Percentiles rank a stretch among this genome's conserved stretches.
Conservation (phyloP, 2,113 vertebrate species). For the Corythornis madagascariensis region DNA sequence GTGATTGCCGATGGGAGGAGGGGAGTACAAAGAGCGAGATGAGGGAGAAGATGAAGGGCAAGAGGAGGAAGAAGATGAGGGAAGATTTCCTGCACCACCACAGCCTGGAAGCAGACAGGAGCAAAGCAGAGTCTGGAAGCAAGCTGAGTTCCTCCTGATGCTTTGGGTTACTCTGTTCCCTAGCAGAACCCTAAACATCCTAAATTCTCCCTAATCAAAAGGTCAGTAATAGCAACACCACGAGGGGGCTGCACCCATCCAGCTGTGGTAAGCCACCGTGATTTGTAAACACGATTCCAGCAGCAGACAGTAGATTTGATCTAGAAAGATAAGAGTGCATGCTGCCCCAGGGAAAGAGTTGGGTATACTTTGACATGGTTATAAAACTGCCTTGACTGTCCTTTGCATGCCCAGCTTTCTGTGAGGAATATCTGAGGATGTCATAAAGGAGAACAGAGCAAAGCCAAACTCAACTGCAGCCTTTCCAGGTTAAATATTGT, state of each 20-base stretch:
- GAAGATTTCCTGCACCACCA: neutral
- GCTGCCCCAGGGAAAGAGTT: neutral
- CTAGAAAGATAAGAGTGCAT: neutral
- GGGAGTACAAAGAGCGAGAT: neutral
- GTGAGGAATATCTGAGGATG: slow-evolving; percentile 1
- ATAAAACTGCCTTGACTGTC: slow-evolving; percentile 18
- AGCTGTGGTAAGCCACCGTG: neutral
- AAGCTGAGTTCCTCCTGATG: neutral
- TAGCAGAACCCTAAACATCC: neutral
- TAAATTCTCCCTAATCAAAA: neutral
- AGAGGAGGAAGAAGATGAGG: neutral
- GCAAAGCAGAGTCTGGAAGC: neutral
- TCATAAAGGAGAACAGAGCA: slow-evolving; percentile 45
- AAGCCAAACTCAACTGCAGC: neutral
- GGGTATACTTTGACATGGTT: slow-evolving; percentile 15
- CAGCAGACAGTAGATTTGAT: slow-evolving; percentile 36
- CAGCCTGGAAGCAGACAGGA: neutral
- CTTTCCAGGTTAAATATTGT: neutral
- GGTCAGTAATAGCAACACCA: neutral
- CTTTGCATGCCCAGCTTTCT: slow-evolving; percentile 17
- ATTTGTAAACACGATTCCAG: slow-evolving; percentile 6
- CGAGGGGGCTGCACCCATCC: neutral
- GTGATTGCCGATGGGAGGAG: neutral
- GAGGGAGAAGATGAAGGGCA: neutral
- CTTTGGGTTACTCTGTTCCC: neutral